Conservation (phyloP, 2,113 vertebrate species). For the Orientallactaga bullata region DNA sequence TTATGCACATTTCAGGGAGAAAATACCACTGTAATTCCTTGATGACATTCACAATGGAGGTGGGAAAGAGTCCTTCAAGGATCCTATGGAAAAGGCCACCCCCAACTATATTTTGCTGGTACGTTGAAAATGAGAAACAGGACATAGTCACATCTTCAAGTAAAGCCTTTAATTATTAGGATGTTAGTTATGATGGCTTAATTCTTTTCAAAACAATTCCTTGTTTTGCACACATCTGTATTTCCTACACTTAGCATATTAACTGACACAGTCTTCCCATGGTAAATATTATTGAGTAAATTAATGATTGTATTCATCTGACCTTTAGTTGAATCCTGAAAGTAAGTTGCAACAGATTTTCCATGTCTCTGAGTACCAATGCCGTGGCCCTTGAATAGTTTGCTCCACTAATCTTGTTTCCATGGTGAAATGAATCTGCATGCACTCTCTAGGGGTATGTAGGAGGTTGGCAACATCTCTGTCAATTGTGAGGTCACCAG, state of each 20-base stretch:
- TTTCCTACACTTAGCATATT: neutral
- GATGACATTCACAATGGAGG: neutral
- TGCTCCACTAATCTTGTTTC: conserved; percentile 77
- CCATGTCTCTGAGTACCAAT: conserved; percentile 57
- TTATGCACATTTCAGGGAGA: neutral
- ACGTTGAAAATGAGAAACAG: neutral
- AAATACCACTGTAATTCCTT: neutral
- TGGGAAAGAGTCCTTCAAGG: neutral
- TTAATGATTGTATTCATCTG: conserved; percentile 66
- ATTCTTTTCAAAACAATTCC: neutral
- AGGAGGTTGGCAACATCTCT: conserved; percentile 78
- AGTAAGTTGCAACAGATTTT: conserved; percentile 71
- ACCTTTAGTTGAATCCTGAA: conserved; percentile 63
- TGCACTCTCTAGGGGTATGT: conserved; percentile 65
- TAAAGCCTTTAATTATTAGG: conserved; percentile 23
- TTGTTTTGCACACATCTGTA: neutral
- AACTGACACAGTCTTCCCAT: neutral
- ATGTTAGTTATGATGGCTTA: neutral
- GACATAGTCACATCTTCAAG: neutral
- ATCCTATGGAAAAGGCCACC: neutral
- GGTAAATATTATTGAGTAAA: conserved; percentile 28
- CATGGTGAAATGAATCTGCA: conserved; percentile 65
- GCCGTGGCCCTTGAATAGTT: conserved; percentile 52
- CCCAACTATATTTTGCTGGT: neutral
- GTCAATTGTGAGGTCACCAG: conserved; percentile 76